Percentiles rank a stretch among this genome's conserved stretches.
phyloP scores from a whole-genome alignment of 2,113 vertebrate genomes.

The Aviceda subcristata region DNA sequence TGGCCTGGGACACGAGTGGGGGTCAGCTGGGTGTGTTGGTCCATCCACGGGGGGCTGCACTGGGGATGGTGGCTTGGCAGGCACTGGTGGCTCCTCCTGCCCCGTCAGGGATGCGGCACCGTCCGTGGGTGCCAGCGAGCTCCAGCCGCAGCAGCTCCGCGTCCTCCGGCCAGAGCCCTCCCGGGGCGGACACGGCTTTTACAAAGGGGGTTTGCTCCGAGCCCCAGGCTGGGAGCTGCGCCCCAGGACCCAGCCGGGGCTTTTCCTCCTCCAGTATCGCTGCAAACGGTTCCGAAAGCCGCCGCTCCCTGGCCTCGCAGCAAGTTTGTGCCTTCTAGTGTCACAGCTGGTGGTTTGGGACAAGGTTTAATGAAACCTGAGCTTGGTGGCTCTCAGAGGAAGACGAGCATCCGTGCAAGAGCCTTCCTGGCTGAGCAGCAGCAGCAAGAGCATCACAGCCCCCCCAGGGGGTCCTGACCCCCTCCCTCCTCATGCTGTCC shows the following conservation, averaged over 20 bases:
- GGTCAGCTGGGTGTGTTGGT: fast-evolving
- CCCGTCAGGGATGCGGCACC: background rate
- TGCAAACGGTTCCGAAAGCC: fast-evolving
- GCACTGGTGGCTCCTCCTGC: background rate
- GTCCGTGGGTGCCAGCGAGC: background rate
- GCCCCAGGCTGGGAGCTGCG: background rate
- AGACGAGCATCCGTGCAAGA: no score
- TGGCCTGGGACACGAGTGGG: background rate
- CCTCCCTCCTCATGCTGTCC: fast-evolving
- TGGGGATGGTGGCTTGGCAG: background rate
- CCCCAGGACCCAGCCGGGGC: fast-evolving
- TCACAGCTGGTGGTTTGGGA: background rate
- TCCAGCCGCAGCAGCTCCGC: background rate
- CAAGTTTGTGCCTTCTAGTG: background rate
- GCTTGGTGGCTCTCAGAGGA: background rate
- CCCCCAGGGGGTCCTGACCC: background rate
- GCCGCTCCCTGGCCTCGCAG: background rate
- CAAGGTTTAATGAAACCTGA: background rate
- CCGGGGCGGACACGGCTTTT: background rate
- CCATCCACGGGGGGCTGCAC: fast-evolving
- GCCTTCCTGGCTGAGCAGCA: background rate
- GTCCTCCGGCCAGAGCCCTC: background rate
- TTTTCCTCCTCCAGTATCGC: background rate
- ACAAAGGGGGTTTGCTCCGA: background rate
- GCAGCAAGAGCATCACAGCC: background rate